Conservation (phyloP, 2,888 invertebrate genomes). For the Drosophila mercatorum region DNA sequence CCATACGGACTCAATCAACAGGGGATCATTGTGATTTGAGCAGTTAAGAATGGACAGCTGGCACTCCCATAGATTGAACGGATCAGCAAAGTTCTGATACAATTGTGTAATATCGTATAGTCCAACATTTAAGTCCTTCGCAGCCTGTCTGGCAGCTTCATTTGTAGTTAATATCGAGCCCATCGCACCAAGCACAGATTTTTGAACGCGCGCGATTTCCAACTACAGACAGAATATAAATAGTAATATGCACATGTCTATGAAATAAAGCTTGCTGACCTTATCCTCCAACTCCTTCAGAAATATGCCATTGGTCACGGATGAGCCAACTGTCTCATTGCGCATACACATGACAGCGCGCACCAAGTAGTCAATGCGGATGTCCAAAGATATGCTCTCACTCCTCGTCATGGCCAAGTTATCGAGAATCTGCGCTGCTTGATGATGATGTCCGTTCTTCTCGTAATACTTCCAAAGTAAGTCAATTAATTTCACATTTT, state of each 20-base stretch:
- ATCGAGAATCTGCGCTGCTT: constrained; percentile 95
- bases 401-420: constrained; percentile 90
- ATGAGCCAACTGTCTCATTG: constrained; percentile 91
- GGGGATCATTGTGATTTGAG: constrained; percentile 95
- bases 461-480: constrained; percentile 98
- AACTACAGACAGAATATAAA: constrained; percentile 76
- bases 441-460: constrained; percentile 94
- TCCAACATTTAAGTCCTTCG: constrained; percentile 91
- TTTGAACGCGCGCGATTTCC: constrained; percentile 95
- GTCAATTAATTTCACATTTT: constrained; percentile 89
- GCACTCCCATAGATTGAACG: constrained; percentile 95
- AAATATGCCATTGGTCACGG: constrained; percentile 90
- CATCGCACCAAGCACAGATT: constrained; percentile 89
- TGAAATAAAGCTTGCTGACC: constrained; percentile 74
- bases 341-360: constrained; percentile 98
- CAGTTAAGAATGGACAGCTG: constrained; percentile 97
- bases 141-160: constrained; percentile 87
- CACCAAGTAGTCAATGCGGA: constrained; percentile 95
- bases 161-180: constrained; percentile 83
- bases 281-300: constrained; percentile 96
- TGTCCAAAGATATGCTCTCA: constrained; percentile 89
- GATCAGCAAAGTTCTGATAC: constrained; percentile 96
- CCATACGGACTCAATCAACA: constrained; percentile 96
- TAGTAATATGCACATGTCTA: not conserved
- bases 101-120: constrained; percentile 95